phyloP scores from a whole-genome alignment of 1,140 invertebrate species.

The Saccostrea cuccullata region DNA sequence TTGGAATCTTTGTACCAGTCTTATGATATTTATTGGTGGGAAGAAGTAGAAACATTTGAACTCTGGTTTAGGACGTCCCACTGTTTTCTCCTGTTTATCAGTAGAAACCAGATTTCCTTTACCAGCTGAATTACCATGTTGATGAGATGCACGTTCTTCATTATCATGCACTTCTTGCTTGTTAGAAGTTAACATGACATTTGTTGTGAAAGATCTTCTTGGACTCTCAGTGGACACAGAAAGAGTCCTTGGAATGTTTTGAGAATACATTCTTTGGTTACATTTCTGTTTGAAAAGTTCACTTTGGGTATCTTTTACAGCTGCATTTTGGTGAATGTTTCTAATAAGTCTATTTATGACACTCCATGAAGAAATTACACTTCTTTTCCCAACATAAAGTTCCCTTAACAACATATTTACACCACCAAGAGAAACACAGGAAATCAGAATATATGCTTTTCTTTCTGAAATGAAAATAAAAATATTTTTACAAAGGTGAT shows the following conservation, averaged over 20 bases:
- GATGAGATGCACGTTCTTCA: not conserved
- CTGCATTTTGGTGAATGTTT: not conserved
- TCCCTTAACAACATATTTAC: not conserved
- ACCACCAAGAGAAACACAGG: not conserved
- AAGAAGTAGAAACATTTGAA: conserved; percentile 14
- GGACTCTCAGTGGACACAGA: not conserved
- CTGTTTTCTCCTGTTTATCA: not conserved
- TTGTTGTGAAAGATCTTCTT: not conserved
- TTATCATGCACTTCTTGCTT: not conserved
- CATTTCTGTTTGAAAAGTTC: not conserved
- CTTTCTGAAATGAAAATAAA: too few relatives aligned
- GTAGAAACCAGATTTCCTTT: not conserved
- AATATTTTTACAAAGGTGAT: too few relatives aligned
- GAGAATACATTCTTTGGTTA: not conserved
- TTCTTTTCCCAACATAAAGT: not conserved
- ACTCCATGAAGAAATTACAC: not conserved
- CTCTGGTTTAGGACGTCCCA: conserved; percentile 3
- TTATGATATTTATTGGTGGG: not conserved
- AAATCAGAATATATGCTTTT: not conserved
- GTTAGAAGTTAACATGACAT: not conserved
- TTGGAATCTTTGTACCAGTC: not conserved
- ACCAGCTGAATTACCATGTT: not conserved
- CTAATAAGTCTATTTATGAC: not conserved
- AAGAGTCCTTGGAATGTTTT: not conserved
- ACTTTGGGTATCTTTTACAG: not conserved